Evolutionary conservation across 2,113 vertebrate species (phyloP).

Genomic region (Cebus imitator): DNA sequence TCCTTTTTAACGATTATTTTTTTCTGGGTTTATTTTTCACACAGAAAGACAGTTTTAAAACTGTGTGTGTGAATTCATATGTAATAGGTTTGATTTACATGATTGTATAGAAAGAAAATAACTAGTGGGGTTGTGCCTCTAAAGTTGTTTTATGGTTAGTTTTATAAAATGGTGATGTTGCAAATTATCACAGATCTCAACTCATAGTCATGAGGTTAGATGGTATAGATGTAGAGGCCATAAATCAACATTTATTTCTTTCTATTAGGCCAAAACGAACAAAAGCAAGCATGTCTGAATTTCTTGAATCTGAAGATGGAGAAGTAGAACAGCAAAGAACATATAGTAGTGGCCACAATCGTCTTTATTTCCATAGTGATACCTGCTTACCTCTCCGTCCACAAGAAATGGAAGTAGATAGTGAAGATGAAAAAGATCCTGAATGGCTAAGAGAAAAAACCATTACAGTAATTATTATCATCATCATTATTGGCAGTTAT

Average conservation of each 20-base stretch:
- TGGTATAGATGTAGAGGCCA: not conserved
- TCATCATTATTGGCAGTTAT: not conserved
- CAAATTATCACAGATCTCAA: not conserved
- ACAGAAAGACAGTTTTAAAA: not conserved
- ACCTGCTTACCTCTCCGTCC: conserved; percentile 97
- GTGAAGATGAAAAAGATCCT: conserved; percentile 97
- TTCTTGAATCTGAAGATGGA: conserved; percentile 97
- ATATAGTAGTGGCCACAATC: conserved; percentile 98
- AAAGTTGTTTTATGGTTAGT: not conserved
- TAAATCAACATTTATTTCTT: not conserved
- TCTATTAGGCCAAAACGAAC: conserved; percentile 93
- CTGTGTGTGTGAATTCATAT: not conserved
- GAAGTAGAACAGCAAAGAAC: conserved; percentile 98
- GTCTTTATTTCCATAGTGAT: conserved; percentile 98
- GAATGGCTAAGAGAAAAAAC: conserved; percentile 99
- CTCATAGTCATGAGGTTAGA: not conserved
- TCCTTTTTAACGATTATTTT: not conserved
- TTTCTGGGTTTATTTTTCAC: not conserved
- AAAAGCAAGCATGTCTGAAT: conserved; percentile 97
- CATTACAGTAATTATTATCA: conserved; percentile 89
- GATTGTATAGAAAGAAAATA: not conserved
- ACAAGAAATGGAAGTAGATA: conserved; percentile 98
- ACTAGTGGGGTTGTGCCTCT: not conserved
- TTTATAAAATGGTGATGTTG: not conserved
- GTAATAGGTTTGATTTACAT: not conserved